Conservation (phyloP, 2,888 invertebrate genomes). For the Tenthredo notha region DNA sequence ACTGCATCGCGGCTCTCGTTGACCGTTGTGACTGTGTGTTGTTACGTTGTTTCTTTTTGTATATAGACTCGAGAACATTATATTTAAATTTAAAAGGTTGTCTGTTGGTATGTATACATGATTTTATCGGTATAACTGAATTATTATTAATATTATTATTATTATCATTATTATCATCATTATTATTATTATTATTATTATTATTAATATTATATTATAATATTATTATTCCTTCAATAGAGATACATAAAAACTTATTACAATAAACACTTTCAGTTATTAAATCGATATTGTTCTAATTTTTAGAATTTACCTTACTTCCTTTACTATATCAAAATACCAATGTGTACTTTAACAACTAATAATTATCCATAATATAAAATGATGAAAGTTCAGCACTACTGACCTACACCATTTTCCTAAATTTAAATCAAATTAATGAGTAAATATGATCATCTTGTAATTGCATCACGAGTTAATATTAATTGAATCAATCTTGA, state of each 20-base stretch:
- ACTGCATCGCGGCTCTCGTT: constrained; percentile 36
- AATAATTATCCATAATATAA: background rate
- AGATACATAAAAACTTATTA: constrained; percentile 45
- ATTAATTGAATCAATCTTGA: background rate
- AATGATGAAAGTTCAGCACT: background rate
- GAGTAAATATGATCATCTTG: background rate
- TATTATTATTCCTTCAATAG: constrained; percentile 45
- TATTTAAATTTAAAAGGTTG: constrained; percentile 68
- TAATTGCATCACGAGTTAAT: background rate
- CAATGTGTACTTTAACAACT: background rate
- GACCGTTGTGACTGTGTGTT: constrained; percentile 66
- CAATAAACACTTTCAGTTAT: constrained; percentile 56
- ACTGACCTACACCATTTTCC: background rate
- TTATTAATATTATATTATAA: constrained; percentile 56
- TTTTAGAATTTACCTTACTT: background rate
- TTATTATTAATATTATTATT: constrained; percentile 61
- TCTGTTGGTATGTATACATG: constrained; percentile 70
- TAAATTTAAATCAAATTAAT: background rate
- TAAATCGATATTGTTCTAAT: constrained; percentile 17
- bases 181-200: constrained; percentile 43
- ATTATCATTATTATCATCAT: constrained; percentile 54
- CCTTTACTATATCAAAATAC: background rate
- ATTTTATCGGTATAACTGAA: constrained; percentile 66
- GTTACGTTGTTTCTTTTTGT: constrained; percentile 67
- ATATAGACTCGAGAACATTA: constrained; percentile 64